Evolutionary conservation across 2,797 vertebrate species (phyloP), one percentile per base, ranked within the genome.

Genomic region (Anisognathus igniventris): DNA sequence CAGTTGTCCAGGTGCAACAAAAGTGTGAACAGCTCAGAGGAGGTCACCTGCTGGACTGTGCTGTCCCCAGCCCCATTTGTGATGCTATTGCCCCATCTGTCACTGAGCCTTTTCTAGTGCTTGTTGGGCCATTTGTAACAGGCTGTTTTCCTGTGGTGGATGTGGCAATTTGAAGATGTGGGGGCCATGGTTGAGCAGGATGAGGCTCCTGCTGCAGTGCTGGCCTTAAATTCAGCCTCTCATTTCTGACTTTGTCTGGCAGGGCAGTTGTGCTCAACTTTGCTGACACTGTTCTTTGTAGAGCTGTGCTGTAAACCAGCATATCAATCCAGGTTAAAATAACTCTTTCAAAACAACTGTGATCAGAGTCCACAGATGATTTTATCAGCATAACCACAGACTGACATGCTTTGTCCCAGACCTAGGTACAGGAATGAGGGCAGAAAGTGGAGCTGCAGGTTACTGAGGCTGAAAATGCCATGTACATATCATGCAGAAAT

Each of bases 291-390:
- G 1, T 70, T 82, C 12, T 87, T 91, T 83, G 78, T 85, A 61
- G 68, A 82, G 57, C 56, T 0, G 0, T 90, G 71, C 87, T 95
- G 47, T 74, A 91, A 86, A 64, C 28, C 64, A 79, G 64, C 67
- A 31, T 76, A 74, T 56, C 57, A 64, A 15, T 67, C 68, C 78
- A 90, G 68, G 81, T 91, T 93, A 86, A 88, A 96, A 74, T 83
- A 93, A 88, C 81, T 91, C 80, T 87, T 91, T 94, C 65, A 73
- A 91, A 93, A 65, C 68, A 92, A 27, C 50, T 54, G 68, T 88
- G 87, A 37, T 88, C 7, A 5, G 51, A 80, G 25, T 50, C 65
- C 53, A 47, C 45, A 50, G 37, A 72, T 0, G 0, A 39, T 93
- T 89, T 73, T 92, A 72, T 93, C 85, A 91, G 85, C 78, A 9